Conservation (phyloP, 2,113 vertebrate genomes). For the Mustela lutreola region DNA sequence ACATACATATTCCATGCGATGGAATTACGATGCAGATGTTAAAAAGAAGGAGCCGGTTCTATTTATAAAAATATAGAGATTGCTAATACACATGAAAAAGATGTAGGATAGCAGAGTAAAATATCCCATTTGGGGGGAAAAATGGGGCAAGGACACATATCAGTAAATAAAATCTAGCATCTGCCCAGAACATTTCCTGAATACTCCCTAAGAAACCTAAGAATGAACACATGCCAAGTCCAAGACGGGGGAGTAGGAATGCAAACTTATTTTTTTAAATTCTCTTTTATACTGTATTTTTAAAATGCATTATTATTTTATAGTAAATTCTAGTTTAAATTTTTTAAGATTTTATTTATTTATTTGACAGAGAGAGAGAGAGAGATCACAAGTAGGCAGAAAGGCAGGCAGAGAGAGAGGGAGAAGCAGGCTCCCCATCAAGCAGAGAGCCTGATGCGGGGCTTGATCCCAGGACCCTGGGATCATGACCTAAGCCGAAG, state of each 20-base stretch:
- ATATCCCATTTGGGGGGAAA: background rate
- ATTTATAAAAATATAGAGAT: background rate
- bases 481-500: too few relatives aligned
- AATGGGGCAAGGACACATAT: background rate
- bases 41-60: background rate
- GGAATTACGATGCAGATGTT: background rate
- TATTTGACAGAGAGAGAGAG: too few relatives aligned
- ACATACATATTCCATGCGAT: background rate
- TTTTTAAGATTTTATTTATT: too few relatives aligned
- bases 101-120: background rate
- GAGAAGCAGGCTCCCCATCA: too few relatives aligned
- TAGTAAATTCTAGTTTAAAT: too few relatives aligned
- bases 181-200: background rate
- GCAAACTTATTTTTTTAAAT: slow-evolving; percentile 3
- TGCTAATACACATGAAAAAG: background rate
- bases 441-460: too few relatives aligned
- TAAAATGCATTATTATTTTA: background rate
- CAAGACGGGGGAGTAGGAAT: background rate
- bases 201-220: background rate
- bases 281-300: background rate
- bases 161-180: background rate
- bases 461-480: too few relatives aligned
- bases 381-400: too few relatives aligned
- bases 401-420: too few relatives aligned
- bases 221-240: background rate